These are phyloP conservation scores for Sminthopsis crassicaudata DNA, from an alignment of 2,113 vertebrate genomes.

Conservation along the genomic window DNA sequence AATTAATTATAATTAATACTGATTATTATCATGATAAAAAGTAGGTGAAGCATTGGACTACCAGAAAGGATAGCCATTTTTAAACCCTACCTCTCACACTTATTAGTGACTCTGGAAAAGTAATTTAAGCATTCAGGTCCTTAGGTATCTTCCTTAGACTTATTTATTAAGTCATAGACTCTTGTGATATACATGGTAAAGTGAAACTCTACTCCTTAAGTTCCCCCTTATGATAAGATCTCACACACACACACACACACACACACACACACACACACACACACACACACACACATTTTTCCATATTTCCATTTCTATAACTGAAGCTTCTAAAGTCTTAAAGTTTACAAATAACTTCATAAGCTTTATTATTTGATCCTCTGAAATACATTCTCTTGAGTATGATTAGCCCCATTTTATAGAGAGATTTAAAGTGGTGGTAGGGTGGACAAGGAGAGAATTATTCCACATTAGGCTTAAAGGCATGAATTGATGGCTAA, in stretches of 20 bases:
- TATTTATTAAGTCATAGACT: background rate
- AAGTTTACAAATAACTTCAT: background rate
- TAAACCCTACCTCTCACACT: background rate
- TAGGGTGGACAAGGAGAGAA: background rate
- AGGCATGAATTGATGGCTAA: conserved; percentile 3
- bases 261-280: too few species aligned
- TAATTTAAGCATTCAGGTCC: background rate
- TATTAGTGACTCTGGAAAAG: background rate
- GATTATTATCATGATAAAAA: background rate
- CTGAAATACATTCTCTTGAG: background rate
- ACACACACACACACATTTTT: background rate
- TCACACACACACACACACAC: background rate
- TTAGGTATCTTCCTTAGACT: background rate
- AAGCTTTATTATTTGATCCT: background rate
- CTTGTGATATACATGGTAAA: background rate
- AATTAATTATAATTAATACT: background rate
- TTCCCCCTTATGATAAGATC: background rate
- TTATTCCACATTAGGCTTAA: conserved; percentile 11
- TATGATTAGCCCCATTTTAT: background rate
- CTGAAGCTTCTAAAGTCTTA: background rate
- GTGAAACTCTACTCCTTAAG: background rate
- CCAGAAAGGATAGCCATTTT: background rate
- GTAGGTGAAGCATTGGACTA: background rate
- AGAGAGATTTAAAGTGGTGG: background rate
- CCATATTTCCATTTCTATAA: background rate